Conservation (phyloP, 2,113 vertebrate genomes). For the Baryphthengus martii region DNA sequence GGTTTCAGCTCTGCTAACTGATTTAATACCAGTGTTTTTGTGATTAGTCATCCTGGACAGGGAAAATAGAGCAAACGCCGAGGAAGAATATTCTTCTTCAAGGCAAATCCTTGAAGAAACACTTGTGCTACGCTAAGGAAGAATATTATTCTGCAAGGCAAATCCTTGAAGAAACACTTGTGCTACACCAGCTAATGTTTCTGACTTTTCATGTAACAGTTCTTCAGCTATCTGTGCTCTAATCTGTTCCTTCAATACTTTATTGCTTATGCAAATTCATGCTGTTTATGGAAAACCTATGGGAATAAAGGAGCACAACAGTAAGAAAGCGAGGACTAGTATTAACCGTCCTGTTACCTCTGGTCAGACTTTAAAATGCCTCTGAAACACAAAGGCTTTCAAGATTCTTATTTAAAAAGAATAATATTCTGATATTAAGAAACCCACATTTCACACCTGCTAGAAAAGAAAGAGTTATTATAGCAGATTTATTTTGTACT, state of each 20-base stretch:
- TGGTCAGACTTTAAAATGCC: neutral
- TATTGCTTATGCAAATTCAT: slow-evolving; percentile 6
- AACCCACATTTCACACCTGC: neutral
- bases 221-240: neutral
- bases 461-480: neutral
- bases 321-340: neutral
- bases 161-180: neutral
- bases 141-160: neutral
- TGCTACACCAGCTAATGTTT: neutral
- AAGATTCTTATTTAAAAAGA: neutral
- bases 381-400: neutral
- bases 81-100: neutral
- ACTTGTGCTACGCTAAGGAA: neutral
- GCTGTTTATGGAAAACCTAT: slow-evolving; percentile 7
- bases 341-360: slow-evolving; percentile 8
- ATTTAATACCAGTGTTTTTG: neutral
- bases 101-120: neutral
- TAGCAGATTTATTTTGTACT: slow-evolving; percentile 36
- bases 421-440: slow-evolving; percentile 3
- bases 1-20: neutral
- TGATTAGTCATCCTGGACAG: neutral
- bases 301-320: neutral
- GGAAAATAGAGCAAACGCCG: neutral
- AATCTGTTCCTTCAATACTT: neutral
- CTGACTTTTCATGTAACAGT: neutral